These are phyloP conservation scores for Sebastes cheni DNA, from an alignment of 2,797 vertebrate species.

Conservation along the genomic window DNA sequence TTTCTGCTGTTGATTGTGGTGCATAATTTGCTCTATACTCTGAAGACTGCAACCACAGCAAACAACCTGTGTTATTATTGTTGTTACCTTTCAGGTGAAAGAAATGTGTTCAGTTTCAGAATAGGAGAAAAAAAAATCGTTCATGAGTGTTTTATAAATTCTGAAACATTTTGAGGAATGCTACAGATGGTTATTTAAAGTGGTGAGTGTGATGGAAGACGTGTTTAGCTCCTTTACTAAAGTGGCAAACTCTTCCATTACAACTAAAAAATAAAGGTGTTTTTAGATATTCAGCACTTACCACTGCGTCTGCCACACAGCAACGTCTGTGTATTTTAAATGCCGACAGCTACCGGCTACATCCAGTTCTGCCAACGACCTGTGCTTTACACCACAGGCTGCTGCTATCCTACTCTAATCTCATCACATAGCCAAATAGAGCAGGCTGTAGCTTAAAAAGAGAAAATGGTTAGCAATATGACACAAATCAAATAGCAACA, in stretches of 20 bases:
- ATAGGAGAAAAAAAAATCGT: not conserved
- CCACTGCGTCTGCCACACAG: not conserved
- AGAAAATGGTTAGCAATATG: not conserved
- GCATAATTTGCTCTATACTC: slow-evolving; percentile 52
- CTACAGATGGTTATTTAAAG: not conserved
- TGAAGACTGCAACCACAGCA: slow-evolving; percentile 21
- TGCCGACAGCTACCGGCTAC: not conserved
- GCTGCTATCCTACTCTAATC: not conserved
- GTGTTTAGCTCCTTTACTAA: not conserved
- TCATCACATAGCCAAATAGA: not conserved
- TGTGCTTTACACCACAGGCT: not conserved
- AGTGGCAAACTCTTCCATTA: not conserved
- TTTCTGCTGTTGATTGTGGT: slow-evolving; percentile 58
- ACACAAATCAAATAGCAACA: not conserved
- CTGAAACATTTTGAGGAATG: not conserved
- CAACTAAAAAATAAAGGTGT: not conserved
- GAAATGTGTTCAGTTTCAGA: not conserved
- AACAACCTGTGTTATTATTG: slow-evolving; percentile 3
- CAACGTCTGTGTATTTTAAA: not conserved
- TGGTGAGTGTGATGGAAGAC: not conserved
- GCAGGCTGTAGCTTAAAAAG: not conserved
- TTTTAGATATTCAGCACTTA: not conserved
- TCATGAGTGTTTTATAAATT: not conserved
- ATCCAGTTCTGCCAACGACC: not conserved
- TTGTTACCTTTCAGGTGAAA: slow-evolving; percentile 16